Evolutionary conservation across 2,113 vertebrate species (phyloP).

Genomic region (Eudorcas thomsonii): DNA sequence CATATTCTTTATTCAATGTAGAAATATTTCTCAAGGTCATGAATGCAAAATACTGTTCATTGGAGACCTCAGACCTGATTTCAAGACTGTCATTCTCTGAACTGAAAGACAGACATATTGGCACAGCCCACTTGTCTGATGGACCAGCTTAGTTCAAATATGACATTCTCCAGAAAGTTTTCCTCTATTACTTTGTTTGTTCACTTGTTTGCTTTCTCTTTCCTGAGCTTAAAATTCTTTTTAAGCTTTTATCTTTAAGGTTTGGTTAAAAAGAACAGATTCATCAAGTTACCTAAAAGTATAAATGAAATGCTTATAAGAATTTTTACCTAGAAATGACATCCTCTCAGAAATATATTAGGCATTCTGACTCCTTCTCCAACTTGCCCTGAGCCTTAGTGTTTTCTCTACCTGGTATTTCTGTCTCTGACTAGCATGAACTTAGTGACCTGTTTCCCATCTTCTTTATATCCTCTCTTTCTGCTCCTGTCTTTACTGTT

Average conservation of each 20-base stretch:
- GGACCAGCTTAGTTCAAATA: background rate
- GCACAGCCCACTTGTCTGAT: background rate
- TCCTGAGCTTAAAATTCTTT: background rate
- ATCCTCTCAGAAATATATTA: background rate
- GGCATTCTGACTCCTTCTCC: background rate
- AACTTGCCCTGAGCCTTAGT: background rate
- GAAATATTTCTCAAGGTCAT: background rate
- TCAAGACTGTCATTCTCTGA: background rate
- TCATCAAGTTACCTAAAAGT: background rate
- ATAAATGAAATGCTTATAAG: background rate
- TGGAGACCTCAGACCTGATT: background rate
- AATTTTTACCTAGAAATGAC: background rate
- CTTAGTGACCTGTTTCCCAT: background rate
- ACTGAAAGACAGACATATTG: background rate
- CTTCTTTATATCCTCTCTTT: background rate
- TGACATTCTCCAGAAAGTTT: background rate
- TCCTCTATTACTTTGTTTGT: background rate
- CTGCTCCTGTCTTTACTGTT: background rate
- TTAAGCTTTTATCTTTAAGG: background rate
- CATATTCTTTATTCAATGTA: background rate
- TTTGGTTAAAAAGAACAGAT: background rate
- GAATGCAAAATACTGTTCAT: background rate
- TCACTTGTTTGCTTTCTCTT: background rate
- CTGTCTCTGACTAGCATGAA: background rate
- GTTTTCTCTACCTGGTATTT: background rate